Percentiles rank a stretch among this genome's conserved stretches.
Evolutionary conservation across 2,888 invertebrate species (phyloP).

Genomic region (Drosophila anomelani): DNA sequence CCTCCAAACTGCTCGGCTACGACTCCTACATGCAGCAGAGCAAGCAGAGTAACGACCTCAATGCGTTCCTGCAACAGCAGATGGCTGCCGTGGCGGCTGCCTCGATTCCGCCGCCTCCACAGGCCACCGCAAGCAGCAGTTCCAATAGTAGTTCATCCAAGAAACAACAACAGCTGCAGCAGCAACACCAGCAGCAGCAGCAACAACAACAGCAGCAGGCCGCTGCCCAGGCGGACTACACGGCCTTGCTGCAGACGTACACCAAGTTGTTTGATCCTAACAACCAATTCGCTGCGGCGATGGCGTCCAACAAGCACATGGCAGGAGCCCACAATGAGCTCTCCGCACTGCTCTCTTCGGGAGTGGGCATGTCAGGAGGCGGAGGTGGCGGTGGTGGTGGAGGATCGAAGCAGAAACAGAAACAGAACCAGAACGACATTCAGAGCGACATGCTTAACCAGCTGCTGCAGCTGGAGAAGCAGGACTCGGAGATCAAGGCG

Average conservation of each 20-base stretch:
- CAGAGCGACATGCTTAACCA: conserved; percentile 84
- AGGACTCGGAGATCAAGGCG: conserved; percentile 82
- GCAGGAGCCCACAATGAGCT: conserved; percentile 79
- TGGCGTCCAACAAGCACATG: conserved; percentile 69
- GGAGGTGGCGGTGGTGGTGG: conserved; percentile 48
- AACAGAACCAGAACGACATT: conserved; percentile 64
- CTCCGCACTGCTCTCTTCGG: conserved; percentile 80
- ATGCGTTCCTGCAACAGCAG: conserved; percentile 83
- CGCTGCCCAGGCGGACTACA: conserved; percentile 80
- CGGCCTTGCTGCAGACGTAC: conserved; percentile 83
- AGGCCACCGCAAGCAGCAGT: conserved; percentile 38
- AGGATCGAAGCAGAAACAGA: conserved; percentile 68
- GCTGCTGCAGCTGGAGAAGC: conserved; percentile 82
- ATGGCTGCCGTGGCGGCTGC: conserved; percentile 82
- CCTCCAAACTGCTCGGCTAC: conserved; percentile 83
- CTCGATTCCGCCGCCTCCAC: conserved; percentile 68
- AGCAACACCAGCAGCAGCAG: conserved; percentile 74
- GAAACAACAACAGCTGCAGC: conserved; percentile 60
- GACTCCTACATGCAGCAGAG: conserved; percentile 84
- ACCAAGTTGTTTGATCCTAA: conserved; percentile 83
- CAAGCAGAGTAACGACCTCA: conserved; percentile 81
- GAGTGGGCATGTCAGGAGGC: conserved; percentile 63
- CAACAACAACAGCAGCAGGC: conserved; percentile 66
- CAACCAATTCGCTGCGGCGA: conserved; percentile 79
- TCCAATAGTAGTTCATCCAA: conserved; percentile 59